These are phyloP conservation scores for Thelaira solivaga DNA, from an alignment of 2,888 invertebrate genomes.

Conservation along the genomic window DNA sequence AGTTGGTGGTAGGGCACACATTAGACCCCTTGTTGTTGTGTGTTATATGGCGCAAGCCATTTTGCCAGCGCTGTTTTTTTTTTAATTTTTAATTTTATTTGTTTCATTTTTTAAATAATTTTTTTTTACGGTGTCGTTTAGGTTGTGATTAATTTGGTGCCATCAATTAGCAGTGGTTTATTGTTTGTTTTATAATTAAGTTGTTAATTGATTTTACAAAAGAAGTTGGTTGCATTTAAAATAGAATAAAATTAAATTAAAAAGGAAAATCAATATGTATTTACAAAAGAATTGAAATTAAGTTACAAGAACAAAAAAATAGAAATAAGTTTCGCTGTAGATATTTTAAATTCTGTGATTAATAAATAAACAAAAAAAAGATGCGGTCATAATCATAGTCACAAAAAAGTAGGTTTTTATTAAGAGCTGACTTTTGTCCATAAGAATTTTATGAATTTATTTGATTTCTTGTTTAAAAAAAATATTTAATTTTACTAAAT, in stretches of 20 bases:
- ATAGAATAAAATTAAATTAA: conserved; percentile 47
- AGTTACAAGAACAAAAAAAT: background rate
- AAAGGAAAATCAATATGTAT: conserved; percentile 13
- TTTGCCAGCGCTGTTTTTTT: conserved; percentile 92
- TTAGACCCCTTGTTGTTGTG: conserved; percentile 98
- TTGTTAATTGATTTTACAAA: conserved; percentile 13
- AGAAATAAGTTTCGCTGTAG: background rate
- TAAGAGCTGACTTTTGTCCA: too few relatives aligned
- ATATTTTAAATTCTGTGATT: too few relatives aligned
- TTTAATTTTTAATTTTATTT: too few relatives aligned
- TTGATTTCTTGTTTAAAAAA: too few relatives aligned
- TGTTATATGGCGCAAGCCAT: conserved; percentile 90
- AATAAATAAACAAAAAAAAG: background rate
- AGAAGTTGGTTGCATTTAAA: conserved; percentile 15
- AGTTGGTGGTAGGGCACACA: conserved; percentile 94
- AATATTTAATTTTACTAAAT: too few relatives aligned
- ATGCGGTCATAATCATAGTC: too few relatives aligned
- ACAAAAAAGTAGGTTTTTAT: too few relatives aligned
- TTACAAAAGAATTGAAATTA: background rate
- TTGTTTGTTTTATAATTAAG: conserved; percentile 4
- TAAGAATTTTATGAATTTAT: too few relatives aligned
- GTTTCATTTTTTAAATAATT: too few relatives aligned
- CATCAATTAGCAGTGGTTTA: conserved; percentile 6
- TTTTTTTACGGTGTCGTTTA: background rate
- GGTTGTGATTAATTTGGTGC: background rate